Evolutionary conservation across 2,797 vertebrate species (phyloP).

Genomic region (Carapus acus): DNA sequence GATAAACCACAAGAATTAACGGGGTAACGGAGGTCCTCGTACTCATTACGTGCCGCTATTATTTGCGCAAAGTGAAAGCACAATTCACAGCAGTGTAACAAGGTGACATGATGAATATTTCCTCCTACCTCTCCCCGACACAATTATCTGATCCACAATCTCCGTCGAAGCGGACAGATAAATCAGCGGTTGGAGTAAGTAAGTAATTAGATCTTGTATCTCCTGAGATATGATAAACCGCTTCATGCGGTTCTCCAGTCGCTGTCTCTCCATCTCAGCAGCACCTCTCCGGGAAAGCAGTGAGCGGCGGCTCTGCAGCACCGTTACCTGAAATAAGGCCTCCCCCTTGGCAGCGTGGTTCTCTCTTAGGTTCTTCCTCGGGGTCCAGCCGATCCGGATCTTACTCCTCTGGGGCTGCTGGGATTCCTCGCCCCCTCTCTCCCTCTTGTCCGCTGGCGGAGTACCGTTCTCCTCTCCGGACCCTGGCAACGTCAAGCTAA

Average conservation of each 20-base stretch:
- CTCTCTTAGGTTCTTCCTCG: slow-evolving; percentile 66
- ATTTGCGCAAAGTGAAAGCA: slow-evolving; percentile 47
- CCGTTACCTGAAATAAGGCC: slow-evolving; percentile 70
- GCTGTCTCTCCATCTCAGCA: slow-evolving; percentile 45
- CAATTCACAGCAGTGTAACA: slow-evolving; percentile 8
- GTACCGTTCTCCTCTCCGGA: slow-evolving; percentile 53
- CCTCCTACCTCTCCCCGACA: background rate
- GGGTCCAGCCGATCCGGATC: slow-evolving; percentile 65
- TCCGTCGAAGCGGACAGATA: slow-evolving; percentile 21
- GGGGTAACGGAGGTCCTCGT: slow-evolving; percentile 3
- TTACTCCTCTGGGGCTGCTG: slow-evolving; percentile 57
- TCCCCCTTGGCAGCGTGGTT: slow-evolving; percentile 67
- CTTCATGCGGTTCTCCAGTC: slow-evolving; percentile 26
- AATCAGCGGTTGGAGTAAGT: slow-evolving; percentile 20
- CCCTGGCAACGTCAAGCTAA: slow-evolving; percentile 45
- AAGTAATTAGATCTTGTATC: slow-evolving; percentile 37
- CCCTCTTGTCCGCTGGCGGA: slow-evolving; percentile 57
- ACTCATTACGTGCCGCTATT: slow-evolving; percentile 31
- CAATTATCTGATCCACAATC: slow-evolving; percentile 1
- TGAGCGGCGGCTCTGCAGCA: slow-evolving; percentile 7
- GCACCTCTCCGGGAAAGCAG: slow-evolving; percentile 42
- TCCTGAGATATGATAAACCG: slow-evolving; percentile 38
- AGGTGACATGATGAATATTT: slow-evolving; percentile 1
- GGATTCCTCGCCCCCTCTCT: slow-evolving; percentile 56
- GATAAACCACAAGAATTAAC: too few species aligned